Conservation (phyloP, 2,888 invertebrate genomes). For the Callosobruchus maculatus region DNA sequence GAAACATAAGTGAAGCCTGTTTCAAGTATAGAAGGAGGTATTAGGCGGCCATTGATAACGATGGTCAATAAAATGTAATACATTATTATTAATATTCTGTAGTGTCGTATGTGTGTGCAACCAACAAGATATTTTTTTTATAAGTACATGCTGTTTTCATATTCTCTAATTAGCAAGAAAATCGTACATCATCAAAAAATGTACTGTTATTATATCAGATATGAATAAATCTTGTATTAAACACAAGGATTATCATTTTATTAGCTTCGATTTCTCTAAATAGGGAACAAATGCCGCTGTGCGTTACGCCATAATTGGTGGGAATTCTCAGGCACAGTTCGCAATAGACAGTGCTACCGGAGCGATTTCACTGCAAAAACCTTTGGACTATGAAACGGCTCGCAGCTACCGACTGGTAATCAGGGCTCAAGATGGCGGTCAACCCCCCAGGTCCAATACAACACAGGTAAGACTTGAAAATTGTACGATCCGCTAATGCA, state of each 20-base stretch:
- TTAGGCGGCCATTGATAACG: too few relatives aligned
- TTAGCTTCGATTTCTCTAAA: background rate
- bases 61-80: too few relatives aligned
- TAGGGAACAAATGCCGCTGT: slow-evolving; percentile 86
- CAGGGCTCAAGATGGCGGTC: slow-evolving; percentile 93
- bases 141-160: too few relatives aligned
- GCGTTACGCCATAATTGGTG: slow-evolving; percentile 91
- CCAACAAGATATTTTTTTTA: too few relatives aligned
- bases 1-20: too few relatives aligned
- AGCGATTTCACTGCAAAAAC: slow-evolving; percentile 81
- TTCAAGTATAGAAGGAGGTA: too few relatives aligned
- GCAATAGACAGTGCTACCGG: slow-evolving; percentile 92
- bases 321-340: slow-evolving; percentile 91
- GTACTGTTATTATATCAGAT: too few relatives aligned
- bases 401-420: slow-evolving; percentile 85
- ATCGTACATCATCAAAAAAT: too few relatives aligned
- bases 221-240: background rate
- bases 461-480: slow-evolving; percentile 51
- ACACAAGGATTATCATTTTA: background rate
- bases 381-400: slow-evolving; percentile 85
- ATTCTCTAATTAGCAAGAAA: too few relatives aligned
- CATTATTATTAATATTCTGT: too few relatives aligned
- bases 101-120: too few relatives aligned
- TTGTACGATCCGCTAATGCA: too few relatives aligned
- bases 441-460: slow-evolving; percentile 90